Conservation (phyloP, 2,888 invertebrate genomes). For the Sesia apiformis region DNA sequence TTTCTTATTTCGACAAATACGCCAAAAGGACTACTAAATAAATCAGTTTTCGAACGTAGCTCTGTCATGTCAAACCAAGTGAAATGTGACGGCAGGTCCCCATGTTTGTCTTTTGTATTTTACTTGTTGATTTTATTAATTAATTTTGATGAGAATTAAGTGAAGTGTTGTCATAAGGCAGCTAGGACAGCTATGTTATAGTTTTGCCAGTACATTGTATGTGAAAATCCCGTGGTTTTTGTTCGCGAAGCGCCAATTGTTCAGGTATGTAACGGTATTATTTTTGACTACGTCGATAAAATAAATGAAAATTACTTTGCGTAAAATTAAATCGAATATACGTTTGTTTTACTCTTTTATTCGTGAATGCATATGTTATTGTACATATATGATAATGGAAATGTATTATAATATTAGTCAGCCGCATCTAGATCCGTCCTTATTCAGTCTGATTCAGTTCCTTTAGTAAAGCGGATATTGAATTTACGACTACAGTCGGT, state of each 20-base stretch:
- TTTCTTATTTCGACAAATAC: too few relatives aligned
- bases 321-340: too few relatives aligned
- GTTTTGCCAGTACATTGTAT: conserved; percentile 25
- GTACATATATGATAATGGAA: too few relatives aligned
- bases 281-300: conserved; percentile 61
- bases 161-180: conserved; percentile 30
- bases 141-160: conserved; percentile 41
- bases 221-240: conserved; percentile 24
- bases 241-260: conserved; percentile 34
- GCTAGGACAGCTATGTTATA: conserved; percentile 43
- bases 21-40: too few relatives aligned
- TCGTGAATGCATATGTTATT: too few relatives aligned
- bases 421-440: too few relatives aligned
- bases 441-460: too few relatives aligned
- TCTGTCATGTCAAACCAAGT: conserved; percentile 21
- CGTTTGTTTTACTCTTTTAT: too few relatives aligned
- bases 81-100: conserved; percentile 53
- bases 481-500: too few relatives aligned
- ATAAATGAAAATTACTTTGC: not conserved
- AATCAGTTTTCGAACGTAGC: too few relatives aligned
- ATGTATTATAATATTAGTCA: too few relatives aligned
- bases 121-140: conserved; percentile 66
- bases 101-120: conserved; percentile 47
- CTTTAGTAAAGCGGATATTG: too few relatives aligned
- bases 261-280: conserved; percentile 63